These are phyloP conservation scores for Drosophila sulfurigaster DNA, from an alignment of 1,140 invertebrate species.

Conservation along the genomic window DNA sequence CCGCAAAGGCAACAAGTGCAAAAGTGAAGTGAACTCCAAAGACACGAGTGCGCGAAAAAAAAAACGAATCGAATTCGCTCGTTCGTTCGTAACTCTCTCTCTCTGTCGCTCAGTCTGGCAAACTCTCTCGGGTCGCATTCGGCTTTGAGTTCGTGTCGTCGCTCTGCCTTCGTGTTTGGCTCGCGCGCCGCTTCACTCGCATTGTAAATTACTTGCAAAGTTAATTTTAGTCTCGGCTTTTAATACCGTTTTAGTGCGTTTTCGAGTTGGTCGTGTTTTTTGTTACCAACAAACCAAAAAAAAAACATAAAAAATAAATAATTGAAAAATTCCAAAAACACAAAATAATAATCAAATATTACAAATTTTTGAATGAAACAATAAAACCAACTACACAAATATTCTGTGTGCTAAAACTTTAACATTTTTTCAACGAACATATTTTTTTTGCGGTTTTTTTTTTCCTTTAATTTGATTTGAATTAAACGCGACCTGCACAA, in stretches of 20 bases:
- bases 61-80: slow-evolving; percentile 16
- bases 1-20: slow-evolving; percentile 52
- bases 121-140: slow-evolving; percentile 9
- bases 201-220: slow-evolving; percentile 83
- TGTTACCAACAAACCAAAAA: slow-evolving; percentile 44
- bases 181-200: slow-evolving; percentile 54
- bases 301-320: slow-evolving; percentile 24
- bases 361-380: too few relatives aligned
- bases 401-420: too few relatives aligned
- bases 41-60: too few relatives aligned
- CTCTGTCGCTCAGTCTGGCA: neutral
- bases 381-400: too few relatives aligned
- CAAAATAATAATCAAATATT: slow-evolving; percentile 25
- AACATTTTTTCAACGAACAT: neutral
- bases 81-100: slow-evolving; percentile 14
- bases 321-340: slow-evolving; percentile 9
- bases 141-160: slow-evolving; percentile 40
- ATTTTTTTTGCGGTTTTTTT: neutral
- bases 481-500: neutral
- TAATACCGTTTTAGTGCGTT: slow-evolving; percentile 84
- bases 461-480: slow-evolving; percentile 2
- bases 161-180: slow-evolving; percentile 45
- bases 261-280: slow-evolving; percentile 84
- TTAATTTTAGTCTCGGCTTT: slow-evolving; percentile 84
- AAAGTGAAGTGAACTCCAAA: slow-evolving; percentile 76